Base-by-base conservation (phyloP, 64 coral and sea anemone species). In the Stichodactyla helianthus region DNA sequence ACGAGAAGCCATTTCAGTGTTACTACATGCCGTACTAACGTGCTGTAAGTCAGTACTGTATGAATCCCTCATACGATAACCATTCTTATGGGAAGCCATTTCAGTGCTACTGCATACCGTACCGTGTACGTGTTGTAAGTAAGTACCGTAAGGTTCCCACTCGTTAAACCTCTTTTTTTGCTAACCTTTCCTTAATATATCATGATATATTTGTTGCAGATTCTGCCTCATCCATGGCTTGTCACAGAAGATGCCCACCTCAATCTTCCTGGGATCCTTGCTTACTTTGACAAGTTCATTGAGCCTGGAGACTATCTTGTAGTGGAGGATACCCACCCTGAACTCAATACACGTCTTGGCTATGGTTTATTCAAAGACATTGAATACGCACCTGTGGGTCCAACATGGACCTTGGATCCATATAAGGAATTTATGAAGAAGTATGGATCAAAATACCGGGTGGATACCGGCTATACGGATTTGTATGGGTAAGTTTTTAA, bases 271-370 rank as follows among this genome's bases (percentile, higher is more conserved):
- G 87, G 82, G 4, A 16, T 93, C 15, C 25, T 93, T 10, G 87
- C 77, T 50, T 67, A 93, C 52, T 86, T 93, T 23, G 77, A 85
- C 54, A 8, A 50, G 18, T 93, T 93, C n/a, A 52, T 83, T 6
- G 17, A 86, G 18, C 59, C 83, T 52, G 92, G 87, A 0, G 92
- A 93, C 54, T 89, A 89, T 77, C 44, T 89, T 6, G 79, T 85
- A 10, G 83, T 93, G 6, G 92, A 93, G 79, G 92, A 93, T 16
- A 93, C 84, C 6, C 84, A 86, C 57, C 92, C 82, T 13, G 15
- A 62, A 35, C 7, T 18, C 12, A 5, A 0, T 13, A 26, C 19
- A 15, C 19, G 8, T 22, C 22, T 5, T 62, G 87, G 87, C 0
- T 84, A 85, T 50, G 92, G 92, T 0, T 87, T 93, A 20, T 7